A percentile compares a stretch with the other conserved stretches of the same genome.
These are phyloP conservation scores for Eilema depressum DNA, from an alignment of 2,888 invertebrate species.

Conservation along the genomic window DNA sequence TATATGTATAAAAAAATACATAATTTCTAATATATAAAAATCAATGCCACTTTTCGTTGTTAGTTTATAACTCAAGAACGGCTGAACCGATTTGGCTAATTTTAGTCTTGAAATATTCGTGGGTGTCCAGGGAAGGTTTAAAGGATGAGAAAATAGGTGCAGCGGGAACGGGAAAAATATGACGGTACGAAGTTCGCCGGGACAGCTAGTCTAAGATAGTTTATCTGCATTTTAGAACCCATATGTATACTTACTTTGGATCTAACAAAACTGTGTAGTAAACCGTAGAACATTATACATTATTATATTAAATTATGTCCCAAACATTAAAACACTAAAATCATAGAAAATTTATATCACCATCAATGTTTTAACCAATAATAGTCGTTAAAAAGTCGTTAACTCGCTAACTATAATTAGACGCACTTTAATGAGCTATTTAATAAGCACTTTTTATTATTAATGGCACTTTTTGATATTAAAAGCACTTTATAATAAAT, in stretches of 20 bases:
- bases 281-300: neutral
- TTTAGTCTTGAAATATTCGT: too few species aligned
- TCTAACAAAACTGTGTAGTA: neutral
- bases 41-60: too few species aligned
- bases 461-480: constrained; percentile 26
- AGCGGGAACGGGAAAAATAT: too few species aligned
- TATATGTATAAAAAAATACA: too few species aligned
- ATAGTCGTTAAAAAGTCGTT: constrained; percentile 39
- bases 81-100: too few species aligned
- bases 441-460: constrained; percentile 30
- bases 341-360: constrained; percentile 25
- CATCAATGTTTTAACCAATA: constrained; percentile 30
- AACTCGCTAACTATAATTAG: constrained; percentile 30
- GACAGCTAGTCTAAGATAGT: too few species aligned
- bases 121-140: too few species aligned
- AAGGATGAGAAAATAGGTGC: too few species aligned
- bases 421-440: constrained; percentile 31
- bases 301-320: neutral
- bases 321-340: constrained; percentile 28
- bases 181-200: too few species aligned
- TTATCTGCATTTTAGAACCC: neutral
- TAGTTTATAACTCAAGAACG: too few species aligned
- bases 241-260: neutral
- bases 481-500: constrained; percentile 25
- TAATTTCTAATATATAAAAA: too few species aligned